A percentile compares a stretch with the other conserved stretches of the same genome.
phyloP scores from a whole-genome alignment of 2,888 invertebrate species.

The Mythimna ferrago region DNA sequence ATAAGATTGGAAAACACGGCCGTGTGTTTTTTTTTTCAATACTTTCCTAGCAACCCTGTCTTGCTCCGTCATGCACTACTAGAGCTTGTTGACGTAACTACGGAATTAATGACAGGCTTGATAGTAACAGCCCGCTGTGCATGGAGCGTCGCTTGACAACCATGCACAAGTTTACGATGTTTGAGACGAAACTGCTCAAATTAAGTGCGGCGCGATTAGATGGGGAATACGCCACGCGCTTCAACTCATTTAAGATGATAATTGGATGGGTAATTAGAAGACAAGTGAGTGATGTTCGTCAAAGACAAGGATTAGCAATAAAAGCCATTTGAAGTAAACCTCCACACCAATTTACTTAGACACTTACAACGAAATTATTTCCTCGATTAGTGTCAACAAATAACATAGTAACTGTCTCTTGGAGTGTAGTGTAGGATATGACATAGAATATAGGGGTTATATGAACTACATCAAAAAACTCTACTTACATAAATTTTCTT shows the following conservation, averaged over 20 bases:
- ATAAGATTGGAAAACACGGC: neutral
- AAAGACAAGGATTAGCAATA: neutral
- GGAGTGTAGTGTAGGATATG: neutral
- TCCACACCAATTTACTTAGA: neutral
- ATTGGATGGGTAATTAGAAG: conserved; percentile 13
- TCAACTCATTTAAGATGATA: conserved; percentile 13
- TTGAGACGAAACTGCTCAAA: conserved; percentile 18
- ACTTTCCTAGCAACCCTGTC: neutral
- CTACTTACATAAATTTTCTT: neutral
- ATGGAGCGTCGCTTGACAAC: conserved; percentile 33
- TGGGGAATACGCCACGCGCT: conserved; percentile 16
- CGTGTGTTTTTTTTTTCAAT: neutral
- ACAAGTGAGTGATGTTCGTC: neutral
- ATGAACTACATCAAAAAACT: neutral
- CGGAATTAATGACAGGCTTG: conserved; percentile 59
- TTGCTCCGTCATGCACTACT: conserved; percentile 26
- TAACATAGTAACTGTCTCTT: neutral
- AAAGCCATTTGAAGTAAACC: neutral
- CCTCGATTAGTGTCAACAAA: neutral
- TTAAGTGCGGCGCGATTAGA: conserved; percentile 23
- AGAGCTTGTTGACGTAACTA: conserved; percentile 45
- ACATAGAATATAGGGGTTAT: neutral
- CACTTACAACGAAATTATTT: neutral
- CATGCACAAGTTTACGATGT: conserved; percentile 40
- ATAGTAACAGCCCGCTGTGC: conserved; percentile 38